Percentiles rank a stretch among this genome's conserved stretches.
Evolutionary conservation across 2,888 invertebrate genomes (phyloP).

Genomic region (Lacanobia oleracea): DNA sequence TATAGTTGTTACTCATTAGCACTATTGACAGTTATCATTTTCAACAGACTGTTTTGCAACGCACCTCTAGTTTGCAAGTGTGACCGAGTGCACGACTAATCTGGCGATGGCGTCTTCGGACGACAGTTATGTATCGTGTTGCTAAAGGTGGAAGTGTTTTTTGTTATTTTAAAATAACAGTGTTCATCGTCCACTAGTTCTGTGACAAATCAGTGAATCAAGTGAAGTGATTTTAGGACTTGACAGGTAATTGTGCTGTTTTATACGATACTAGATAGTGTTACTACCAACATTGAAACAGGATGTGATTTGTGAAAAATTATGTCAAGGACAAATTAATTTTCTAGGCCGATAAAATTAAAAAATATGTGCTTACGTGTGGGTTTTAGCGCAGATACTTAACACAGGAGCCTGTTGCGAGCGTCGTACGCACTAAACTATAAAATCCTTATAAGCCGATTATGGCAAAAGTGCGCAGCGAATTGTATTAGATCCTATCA

Average conservation of each 20-base stretch:
- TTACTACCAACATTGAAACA: neutral
- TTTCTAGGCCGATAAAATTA: neutral
- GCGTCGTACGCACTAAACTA: constrained; percentile 13
- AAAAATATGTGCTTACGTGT: constrained; percentile 6
- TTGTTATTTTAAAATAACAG: constrained; percentile 66
- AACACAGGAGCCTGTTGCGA: neutral
- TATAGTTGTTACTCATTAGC: constrained; percentile 67
- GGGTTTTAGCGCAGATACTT: neutral
- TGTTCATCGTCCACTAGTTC: constrained; percentile 66
- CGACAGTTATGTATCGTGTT: constrained; percentile 75
- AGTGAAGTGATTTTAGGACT: constrained; percentile 23
- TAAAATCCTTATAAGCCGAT: constrained; percentile 55
- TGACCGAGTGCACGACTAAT: constrained; percentile 59
- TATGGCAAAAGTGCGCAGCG: constrained; percentile 51
- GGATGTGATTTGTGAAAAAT: constrained; percentile 3
- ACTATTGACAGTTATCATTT: constrained; percentile 68
- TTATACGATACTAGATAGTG: neutral
- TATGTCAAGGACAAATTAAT: neutral
- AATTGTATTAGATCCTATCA: constrained; percentile 55
- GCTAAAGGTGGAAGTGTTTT: constrained; percentile 64
- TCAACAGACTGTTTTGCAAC: constrained; percentile 60
- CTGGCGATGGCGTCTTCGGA: constrained; percentile 64
- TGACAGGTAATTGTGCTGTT: constrained; percentile 24
- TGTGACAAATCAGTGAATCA: constrained; percentile 65
- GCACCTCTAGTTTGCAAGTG: constrained; percentile 55